Evolutionary conservation across 2,113 vertebrate genomes (phyloP).

Genomic region (Clinocottus analis): DNA sequence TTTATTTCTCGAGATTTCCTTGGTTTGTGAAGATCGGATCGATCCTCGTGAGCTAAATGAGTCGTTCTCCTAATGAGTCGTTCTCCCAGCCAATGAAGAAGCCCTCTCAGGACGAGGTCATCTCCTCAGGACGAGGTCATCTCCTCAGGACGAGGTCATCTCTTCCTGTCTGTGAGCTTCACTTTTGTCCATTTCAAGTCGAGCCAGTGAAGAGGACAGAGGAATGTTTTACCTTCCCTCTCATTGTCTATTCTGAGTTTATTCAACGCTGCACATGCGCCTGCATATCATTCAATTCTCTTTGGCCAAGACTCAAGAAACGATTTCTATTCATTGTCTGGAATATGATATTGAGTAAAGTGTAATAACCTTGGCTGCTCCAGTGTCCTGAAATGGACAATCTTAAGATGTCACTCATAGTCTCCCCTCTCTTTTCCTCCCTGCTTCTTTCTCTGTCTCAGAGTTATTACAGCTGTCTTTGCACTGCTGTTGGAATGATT

Average conservation of each 20-base stretch:
- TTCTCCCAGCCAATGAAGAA: no score
- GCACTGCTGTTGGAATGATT: constrained; percentile 26
- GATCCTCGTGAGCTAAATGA: constrained; percentile 41
- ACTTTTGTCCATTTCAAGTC: constrained; percentile 42
- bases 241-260: constrained; percentile 54
- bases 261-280: constrained; percentile 51
- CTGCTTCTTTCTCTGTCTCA: constrained; percentile 6
- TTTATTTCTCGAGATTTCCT: constrained; percentile 24
- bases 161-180: constrained; percentile 55
- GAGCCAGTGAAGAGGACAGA: constrained; percentile 50
- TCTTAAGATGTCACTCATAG: constrained; percentile 46
- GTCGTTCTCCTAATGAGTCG: constrained; percentile 16
- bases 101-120: no score
- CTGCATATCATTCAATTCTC: constrained; percentile 60
- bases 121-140: no score
- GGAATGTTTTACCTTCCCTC: constrained; percentile 40
- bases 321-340: constrained; percentile 52
- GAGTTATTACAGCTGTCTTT: constrained; percentile 19
- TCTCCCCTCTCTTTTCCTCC: background rate
- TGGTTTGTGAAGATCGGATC: constrained; percentile 52
- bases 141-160: constrained; percentile 59
- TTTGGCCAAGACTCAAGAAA: constrained; percentile 39
- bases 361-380: constrained; percentile 62
- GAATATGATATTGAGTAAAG: constrained; percentile 57
- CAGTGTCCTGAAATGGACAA: constrained; percentile 47